phyloP scores from a whole-genome alignment of 2,888 invertebrate genomes.

The Synanthedon formicaeformis region DNA sequence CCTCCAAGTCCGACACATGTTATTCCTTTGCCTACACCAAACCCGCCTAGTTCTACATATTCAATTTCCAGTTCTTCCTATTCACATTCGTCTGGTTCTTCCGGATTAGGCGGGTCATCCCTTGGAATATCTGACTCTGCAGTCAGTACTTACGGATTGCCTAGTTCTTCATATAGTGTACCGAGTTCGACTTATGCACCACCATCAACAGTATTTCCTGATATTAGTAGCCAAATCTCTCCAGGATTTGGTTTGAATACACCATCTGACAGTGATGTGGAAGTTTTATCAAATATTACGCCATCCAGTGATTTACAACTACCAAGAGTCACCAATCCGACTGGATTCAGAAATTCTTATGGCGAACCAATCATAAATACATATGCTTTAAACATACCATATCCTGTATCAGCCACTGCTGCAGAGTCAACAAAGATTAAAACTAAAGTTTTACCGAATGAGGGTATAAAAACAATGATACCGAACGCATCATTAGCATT shows the following conservation, averaged over 20 bases:
- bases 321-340: conserved; percentile 44
- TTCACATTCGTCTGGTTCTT: neutral
- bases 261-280: conserved; percentile 19
- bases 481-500: conserved; percentile 45
- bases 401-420: conserved; percentile 46
- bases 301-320: conserved; percentile 35
- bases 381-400: conserved; percentile 38
- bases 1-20: conserved; percentile 36
- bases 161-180: conserved; percentile 17
- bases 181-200: conserved; percentile 25
- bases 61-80: conserved; percentile 14
- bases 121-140: conserved; percentile 2
- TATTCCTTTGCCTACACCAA: conserved; percentile 41
- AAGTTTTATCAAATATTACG: conserved; percentile 26
- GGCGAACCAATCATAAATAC: conserved; percentile 50
- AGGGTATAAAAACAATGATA: conserved; percentile 17
- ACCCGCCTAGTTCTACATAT: conserved; percentile 39
- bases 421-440: conserved; percentile 55
- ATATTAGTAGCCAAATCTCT: neutral
- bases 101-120: conserved; percentile 4
- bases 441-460: conserved; percentile 43
- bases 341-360: conserved; percentile 55
- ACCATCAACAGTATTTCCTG: conserved; percentile 22
- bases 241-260: neutral
- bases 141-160: conserved; percentile 15